phyloP scores from a whole-genome alignment of 2,888 invertebrate species.

The Drosophila peninsularis region DNA sequence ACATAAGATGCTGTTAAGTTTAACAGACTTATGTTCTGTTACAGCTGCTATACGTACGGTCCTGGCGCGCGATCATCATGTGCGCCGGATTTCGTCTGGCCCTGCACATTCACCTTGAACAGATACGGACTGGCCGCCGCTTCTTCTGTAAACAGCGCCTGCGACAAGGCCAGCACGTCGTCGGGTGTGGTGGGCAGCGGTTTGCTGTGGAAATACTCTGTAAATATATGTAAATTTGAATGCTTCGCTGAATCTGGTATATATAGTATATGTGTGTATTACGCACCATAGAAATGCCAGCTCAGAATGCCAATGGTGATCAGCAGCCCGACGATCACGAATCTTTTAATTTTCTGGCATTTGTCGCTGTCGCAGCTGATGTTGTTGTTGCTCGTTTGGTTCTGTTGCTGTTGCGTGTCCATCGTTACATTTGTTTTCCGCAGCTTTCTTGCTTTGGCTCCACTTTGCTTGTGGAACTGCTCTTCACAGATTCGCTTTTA shows the following conservation, averaged over 20 bases:
- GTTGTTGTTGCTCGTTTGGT: slow-evolving; percentile 42
- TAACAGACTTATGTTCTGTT: background rate
- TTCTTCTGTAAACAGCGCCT: slow-evolving; percentile 70
- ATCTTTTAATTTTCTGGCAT: slow-evolving; percentile 73
- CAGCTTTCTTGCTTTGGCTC: too few species aligned
- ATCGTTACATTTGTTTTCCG: slow-evolving; percentile 53
- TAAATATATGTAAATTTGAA: background rate
- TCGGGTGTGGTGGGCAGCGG: slow-evolving; percentile 63
- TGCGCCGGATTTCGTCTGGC: slow-evolving; percentile 68
- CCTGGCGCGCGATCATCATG: slow-evolving; percentile 75
- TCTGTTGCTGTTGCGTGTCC: slow-evolving; percentile 44
- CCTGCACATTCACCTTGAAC: slow-evolving; percentile 76
- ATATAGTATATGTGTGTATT: background rate
- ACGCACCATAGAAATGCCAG: slow-evolving; percentile 81
- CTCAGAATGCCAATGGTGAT: slow-evolving; percentile 69
- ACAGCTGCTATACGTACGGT: slow-evolving; percentile 61
- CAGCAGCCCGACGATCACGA: slow-evolving; percentile 68
- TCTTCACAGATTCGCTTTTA: slow-evolving; percentile 30
- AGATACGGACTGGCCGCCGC: slow-evolving; percentile 63
- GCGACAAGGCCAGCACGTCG: slow-evolving; percentile 65
- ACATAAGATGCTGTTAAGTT: background rate
- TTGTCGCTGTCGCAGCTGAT: slow-evolving; percentile 62
- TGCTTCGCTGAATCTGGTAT: too few species aligned
- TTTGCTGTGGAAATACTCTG: slow-evolving; percentile 78
- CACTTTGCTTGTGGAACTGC: background rate